Base-by-base conservation (phyloP, 2,888 invertebrate species). In the Lymantria monacha region DNA sequence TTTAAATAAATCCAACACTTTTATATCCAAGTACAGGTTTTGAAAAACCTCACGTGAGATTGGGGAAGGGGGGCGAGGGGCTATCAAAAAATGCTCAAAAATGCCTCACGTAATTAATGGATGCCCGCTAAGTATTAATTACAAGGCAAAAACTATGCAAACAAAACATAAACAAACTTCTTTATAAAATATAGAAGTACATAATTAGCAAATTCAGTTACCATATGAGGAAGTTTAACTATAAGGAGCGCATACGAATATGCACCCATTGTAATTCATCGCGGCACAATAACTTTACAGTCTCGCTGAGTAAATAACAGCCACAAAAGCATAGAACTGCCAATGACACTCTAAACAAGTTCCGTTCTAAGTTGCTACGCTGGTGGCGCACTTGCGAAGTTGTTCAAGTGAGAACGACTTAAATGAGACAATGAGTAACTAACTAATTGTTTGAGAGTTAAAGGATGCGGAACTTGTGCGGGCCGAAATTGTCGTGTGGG, bases 341-440 rank as follows among this genome's bases (percentile, higher is more conserved):
- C 79, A 80, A 76, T 76, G 81, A 79, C 80, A 79, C 79, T 70
- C 66, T 72, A 71, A 74, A 71, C 76, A 76, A 81, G 77, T 79
- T 75, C 68, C 69, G 63, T 51, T 66, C 74, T 66, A 76, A 79
- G 70, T 75, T 78, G 63, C 70, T 60, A 66, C 66, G 63, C 60
- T 58, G 60, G 63, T 62, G 63, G 58, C 61, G 64, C 63, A 62
- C 61, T 64, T 62, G 62, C 56, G 43, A 64, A 73, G 70, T 75
- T 71, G 69, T 74, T 70, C 72, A 63, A 55, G 61, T 61, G 61
- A 56, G 61, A 70, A 72, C 72, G 77, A 77, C 72, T 75, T 74
- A 66, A 73, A 76, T 66, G 72, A 69, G 72, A 77, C 73, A 74
- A 74, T 77, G 72, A 74, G 70, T 75, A 78, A 72, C 73, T 70